Percentiles rank a stretch among this genome's conserved stretches.
phyloP scores from a whole-genome alignment of 2,888 invertebrate genomes.

The Microplitis manilae region DNA sequence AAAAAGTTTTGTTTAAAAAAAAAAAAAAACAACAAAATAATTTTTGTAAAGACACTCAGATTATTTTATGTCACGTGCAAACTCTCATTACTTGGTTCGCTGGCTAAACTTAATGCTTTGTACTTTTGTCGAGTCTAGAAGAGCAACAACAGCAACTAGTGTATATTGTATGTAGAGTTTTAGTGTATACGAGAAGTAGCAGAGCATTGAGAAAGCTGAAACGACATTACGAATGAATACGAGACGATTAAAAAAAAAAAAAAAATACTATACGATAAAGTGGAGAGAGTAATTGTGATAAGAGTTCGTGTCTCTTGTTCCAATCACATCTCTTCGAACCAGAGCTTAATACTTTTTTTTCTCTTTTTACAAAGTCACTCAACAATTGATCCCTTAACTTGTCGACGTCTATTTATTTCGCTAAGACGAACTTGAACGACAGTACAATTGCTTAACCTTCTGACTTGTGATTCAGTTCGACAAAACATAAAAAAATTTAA shows the following conservation, averaged over 20 bases:
- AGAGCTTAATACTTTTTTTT: slow-evolving; percentile 41
- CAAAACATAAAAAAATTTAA: not conserved
- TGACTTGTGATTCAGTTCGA: not conserved
- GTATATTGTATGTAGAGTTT: slow-evolving; percentile 19
- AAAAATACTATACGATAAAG: slow-evolving; percentile 26
- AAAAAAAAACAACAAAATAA: not conserved
- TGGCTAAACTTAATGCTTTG: slow-evolving; percentile 44
- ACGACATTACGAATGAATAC: not conserved
- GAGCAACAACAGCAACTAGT: slow-evolving; percentile 48
- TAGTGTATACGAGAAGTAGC: not conserved
- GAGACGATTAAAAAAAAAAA: slow-evolving; percentile 19
- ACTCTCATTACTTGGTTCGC: slow-evolving; percentile 47
- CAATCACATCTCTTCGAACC: slow-evolving; percentile 38
- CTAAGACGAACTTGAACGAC: not conserved
- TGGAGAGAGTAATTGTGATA: slow-evolving; percentile 54
- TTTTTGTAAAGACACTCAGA: not conserved
- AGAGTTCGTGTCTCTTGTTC: slow-evolving; percentile 52
- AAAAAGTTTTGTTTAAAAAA: not conserved
- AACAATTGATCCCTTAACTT: slow-evolving; percentile 1
- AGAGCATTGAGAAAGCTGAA: slow-evolving; percentile 2
- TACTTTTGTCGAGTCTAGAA: not conserved
- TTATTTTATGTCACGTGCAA: slow-evolving; percentile 52
- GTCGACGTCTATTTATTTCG: slow-evolving; percentile 2
- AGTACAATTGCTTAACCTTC: slow-evolving; percentile 2
- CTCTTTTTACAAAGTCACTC: not conserved